Conservation (phyloP, 2,113 vertebrate genomes). For the Cebus imitator region DNA sequence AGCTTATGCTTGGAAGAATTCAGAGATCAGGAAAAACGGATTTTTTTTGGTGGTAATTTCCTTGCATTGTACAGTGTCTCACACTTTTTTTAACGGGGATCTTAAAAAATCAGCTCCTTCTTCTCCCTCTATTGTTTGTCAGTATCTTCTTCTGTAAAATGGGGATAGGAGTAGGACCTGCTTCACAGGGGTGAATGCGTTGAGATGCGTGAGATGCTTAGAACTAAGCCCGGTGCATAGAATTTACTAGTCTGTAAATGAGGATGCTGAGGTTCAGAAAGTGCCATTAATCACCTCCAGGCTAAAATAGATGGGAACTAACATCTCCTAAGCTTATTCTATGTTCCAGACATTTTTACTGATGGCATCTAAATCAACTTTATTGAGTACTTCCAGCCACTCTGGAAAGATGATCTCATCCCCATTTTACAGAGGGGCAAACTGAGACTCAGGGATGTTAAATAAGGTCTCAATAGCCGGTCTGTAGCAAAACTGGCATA, state of each 20-base stretch:
- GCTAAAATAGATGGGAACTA: neutral
- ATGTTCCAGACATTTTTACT: neutral
- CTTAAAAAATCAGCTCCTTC: neutral
- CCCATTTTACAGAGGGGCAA: neutral
- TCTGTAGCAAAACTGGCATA: neutral
- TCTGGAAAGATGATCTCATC: neutral
- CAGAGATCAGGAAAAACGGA: neutral
- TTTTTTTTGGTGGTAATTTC: neutral
- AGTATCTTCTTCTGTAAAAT: neutral
- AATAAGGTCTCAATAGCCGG: accelerated
- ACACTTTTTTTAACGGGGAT: neutral
- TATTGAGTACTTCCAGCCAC: neutral
- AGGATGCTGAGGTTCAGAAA: accelerated
- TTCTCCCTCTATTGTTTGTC: neutral
- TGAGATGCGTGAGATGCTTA: neutral
- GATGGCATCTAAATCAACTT: neutral
- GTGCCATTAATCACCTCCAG: accelerated
- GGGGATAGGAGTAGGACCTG: neutral
- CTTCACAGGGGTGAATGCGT: neutral
- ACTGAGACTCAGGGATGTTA: neutral
- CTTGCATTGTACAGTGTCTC: neutral
- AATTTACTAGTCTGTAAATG: neutral
- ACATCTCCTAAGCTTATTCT: accelerated
- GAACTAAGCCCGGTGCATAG: accelerated
- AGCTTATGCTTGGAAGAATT: neutral